phyloP scores from a whole-genome alignment of 2,888 invertebrate species.

The Rhagonycha lutea region DNA sequence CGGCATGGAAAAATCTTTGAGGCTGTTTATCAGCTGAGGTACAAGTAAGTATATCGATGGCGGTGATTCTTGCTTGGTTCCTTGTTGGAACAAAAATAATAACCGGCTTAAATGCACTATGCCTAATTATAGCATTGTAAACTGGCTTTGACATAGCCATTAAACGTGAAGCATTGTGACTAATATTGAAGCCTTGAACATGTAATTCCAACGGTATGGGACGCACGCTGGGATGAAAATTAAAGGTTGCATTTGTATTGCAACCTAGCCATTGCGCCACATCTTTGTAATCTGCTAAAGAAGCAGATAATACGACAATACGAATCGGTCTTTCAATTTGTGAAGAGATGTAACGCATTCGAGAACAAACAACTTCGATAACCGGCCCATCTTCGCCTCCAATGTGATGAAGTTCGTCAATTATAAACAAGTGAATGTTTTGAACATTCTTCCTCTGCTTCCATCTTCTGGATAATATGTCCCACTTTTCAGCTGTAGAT shows the following conservation, averaged over 20 bases:
- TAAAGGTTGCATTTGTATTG: slow-evolving; percentile 90
- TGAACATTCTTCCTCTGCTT: slow-evolving; percentile 99
- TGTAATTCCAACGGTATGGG: slow-evolving; percentile 95
- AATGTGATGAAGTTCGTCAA: slow-evolving; percentile 91
- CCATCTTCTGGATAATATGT: slow-evolving; percentile 96
- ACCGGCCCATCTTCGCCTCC: slow-evolving; percentile 93
- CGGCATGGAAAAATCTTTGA: slow-evolving; percentile 87
- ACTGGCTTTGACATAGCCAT: slow-evolving; percentile 98
- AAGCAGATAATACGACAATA: slow-evolving; percentile 91
- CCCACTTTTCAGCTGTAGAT: slow-evolving; percentile 98
- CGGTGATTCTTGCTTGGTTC: slow-evolving; percentile 90
- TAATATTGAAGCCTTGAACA: slow-evolving; percentile 96
- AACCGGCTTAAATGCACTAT: slow-evolving; percentile 83
- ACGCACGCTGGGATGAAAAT: slow-evolving; percentile 97
- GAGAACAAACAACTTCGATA: slow-evolving; percentile 89
- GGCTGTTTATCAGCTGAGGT: slow-evolving; percentile 88
- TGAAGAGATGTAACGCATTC: slow-evolving; percentile 93
- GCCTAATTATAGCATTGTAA: slow-evolving; percentile 87
- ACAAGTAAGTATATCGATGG: slow-evolving; percentile 92
- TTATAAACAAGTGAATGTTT: slow-evolving; percentile 93
- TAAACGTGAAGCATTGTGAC: slow-evolving; percentile 94
- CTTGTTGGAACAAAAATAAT: slow-evolving; percentile 91
- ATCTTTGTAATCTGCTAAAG: slow-evolving; percentile 93
- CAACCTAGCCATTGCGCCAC: slow-evolving; percentile 97
- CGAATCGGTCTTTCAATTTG: slow-evolving; percentile 89